Evolutionary conservation across 2,113 vertebrate genomes (phyloP).

Genomic region (Eidolon helvum): DNA sequence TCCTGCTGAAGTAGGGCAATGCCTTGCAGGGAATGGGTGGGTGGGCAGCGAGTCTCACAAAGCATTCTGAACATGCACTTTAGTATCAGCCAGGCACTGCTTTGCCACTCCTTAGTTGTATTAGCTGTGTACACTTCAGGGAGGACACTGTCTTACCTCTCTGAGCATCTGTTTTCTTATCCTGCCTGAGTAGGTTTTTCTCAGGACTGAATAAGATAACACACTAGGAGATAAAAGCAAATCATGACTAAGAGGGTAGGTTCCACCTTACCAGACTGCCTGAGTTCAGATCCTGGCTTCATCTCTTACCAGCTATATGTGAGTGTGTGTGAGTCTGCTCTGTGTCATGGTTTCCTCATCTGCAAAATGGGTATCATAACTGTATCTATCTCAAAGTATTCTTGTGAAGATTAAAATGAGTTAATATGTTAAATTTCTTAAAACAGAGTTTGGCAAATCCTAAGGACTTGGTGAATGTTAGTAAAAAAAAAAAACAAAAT

Average conservation of each 20-base stretch:
- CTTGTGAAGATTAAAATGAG: neutral
- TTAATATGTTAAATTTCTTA: neutral
- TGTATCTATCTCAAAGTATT: neutral
- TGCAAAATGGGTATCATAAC: neutral
- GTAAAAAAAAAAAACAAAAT: neutral
- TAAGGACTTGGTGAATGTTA: neutral
- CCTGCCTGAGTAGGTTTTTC: neutral
- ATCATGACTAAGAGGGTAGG: neutral
- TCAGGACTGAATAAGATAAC: neutral
- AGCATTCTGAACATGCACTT: neutral
- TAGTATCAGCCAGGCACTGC: no score
- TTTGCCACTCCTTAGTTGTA: neutral
- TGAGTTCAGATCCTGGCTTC: neutral
- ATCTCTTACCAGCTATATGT: neutral
- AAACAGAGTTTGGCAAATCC: neutral
- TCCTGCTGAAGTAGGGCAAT: no score
- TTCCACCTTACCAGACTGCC: neutral
- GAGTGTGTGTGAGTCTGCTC: neutral
- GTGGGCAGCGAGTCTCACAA: no score
- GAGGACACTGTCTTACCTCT: neutral
- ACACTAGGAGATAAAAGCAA: neutral
- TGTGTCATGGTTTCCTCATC: neutral
- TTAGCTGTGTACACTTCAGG: no score
- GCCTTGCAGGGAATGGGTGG: no score
- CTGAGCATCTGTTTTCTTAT: neutral